phyloP scores from a whole-genome alignment of 2,888 invertebrate genomes.

The Cheiracanthium punctorium region DNA sequence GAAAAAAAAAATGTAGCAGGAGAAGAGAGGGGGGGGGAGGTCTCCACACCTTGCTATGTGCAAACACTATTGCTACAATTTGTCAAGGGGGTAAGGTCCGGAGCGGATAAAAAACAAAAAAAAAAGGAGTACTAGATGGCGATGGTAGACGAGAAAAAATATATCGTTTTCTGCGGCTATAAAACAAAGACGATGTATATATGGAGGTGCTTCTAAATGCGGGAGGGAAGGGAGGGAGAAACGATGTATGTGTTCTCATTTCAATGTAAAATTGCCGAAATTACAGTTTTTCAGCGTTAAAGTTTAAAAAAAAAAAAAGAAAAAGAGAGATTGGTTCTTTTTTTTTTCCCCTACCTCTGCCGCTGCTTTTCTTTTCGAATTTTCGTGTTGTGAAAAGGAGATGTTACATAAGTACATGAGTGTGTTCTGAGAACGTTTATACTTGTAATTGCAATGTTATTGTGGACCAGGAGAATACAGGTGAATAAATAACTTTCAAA shows the following conservation, averaged over 20 bases:
- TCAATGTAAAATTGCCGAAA: constrained; percentile 12
- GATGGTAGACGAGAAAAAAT: constrained; percentile 14
- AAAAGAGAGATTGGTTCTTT: neutral
- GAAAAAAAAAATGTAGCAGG: no score
- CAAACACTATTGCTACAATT: constrained; percentile 64
- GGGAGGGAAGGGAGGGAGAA: neutral
- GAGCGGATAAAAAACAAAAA: constrained; percentile 32
- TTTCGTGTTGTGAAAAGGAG: neutral
- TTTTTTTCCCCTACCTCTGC: neutral
- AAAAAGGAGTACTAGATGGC: constrained; percentile 10
- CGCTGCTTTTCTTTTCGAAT: neutral
- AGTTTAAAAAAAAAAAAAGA: constrained; percentile 1
- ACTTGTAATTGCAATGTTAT: no score
- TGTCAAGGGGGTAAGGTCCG: constrained; percentile 45
- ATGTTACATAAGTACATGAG: neutral
- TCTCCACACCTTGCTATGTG: constrained; percentile 49
- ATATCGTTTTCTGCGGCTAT: constrained; percentile 27
- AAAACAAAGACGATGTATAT: constrained; percentile 46
- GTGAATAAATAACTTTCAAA: no score
- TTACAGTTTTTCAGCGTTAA: constrained; percentile 11
- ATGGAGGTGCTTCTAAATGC: neutral
- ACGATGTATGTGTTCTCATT: constrained; percentile 11
- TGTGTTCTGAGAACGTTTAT: no score
- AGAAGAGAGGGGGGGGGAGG: neutral
- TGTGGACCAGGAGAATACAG: no score